Conservation (phyloP, 2,888 invertebrate species). For the Acrobasis consociella region DNA sequence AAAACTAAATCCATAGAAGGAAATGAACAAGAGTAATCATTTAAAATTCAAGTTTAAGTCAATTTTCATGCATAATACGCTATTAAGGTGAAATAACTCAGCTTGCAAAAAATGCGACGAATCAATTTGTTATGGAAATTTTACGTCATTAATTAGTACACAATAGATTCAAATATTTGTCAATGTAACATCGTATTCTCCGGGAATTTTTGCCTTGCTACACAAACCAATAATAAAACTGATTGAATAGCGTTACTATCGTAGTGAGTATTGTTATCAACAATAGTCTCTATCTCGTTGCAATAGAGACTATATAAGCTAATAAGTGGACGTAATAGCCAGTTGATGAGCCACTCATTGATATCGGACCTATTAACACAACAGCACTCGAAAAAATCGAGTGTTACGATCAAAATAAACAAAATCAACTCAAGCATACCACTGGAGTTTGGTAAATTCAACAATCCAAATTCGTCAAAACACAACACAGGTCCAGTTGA, state of each 20-base stretch:
- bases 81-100: slow-evolving; percentile 4
- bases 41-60: not conserved
- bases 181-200: slow-evolving; percentile 13
- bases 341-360: slow-evolving; percentile 40
- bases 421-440: slow-evolving; percentile 51
- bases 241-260: slow-evolving; percentile 19
- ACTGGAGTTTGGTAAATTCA: slow-evolving; percentile 42
- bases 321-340: slow-evolving; percentile 30
- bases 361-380: slow-evolving; percentile 36
- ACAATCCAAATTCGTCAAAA: slow-evolving; percentile 62
- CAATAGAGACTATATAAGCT: slow-evolving; percentile 34
- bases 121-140: slow-evolving; percentile 17
- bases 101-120: slow-evolving; percentile 5
- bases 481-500: slow-evolving; percentile 47
- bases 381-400: slow-evolving; percentile 27
- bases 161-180: slow-evolving; percentile 11
- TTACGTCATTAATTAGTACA: slow-evolving; percentile 14
- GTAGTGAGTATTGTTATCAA: slow-evolving; percentile 18
- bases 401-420: slow-evolving; percentile 47
- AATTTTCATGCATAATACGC: slow-evolving; percentile 13
- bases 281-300: slow-evolving; percentile 34
- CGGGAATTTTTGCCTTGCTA: slow-evolving; percentile 9
- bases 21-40: not conserved
- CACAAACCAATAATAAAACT: slow-evolving; percentile 18
- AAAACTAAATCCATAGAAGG: not conserved